Percentiles rank a stretch among this genome's conserved stretches.
These are phyloP conservation scores for Eilema sororculum DNA, from an alignment of 2,888 invertebrate species.

Conservation along the genomic window DNA sequence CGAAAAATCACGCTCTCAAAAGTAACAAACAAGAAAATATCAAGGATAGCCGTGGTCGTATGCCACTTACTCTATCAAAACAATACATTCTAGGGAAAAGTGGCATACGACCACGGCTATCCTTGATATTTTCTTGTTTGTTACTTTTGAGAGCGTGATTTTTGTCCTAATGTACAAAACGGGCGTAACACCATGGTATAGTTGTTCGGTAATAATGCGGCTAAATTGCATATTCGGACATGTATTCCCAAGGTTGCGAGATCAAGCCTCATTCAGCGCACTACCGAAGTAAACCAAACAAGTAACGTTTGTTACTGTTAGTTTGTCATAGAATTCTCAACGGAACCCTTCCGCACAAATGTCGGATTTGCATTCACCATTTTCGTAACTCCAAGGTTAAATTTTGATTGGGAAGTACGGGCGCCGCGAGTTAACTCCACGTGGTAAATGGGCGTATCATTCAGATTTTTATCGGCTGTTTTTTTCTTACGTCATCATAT, in stretches of 20 bases:
- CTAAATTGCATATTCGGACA: no score
- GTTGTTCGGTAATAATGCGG: no score
- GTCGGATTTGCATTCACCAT: conserved; percentile 4
- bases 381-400: conserved; percentile 54
- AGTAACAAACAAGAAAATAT: no score
- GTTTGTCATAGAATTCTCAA: background rate
- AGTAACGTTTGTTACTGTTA: background rate
- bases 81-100: no score
- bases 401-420: conserved; percentile 41
- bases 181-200: no score
- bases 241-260: background rate
- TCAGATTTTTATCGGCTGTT: conserved; percentile 39
- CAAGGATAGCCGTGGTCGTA: no score
- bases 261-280: background rate
- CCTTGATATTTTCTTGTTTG: no score
- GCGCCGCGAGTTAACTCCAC: conserved; percentile 36
- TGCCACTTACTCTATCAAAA: no score
- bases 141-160: no score
- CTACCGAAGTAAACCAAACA: background rate
- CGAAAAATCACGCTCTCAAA: no score
- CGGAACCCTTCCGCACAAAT: background rate
- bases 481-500: conserved; percentile 36
- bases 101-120: no score
- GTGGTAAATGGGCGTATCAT: conserved; percentile 49
- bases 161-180: no score